phyloP scores from a whole-genome alignment of 64 coral and sea anemone species.

The Stichodactyla helianthus region DNA sequence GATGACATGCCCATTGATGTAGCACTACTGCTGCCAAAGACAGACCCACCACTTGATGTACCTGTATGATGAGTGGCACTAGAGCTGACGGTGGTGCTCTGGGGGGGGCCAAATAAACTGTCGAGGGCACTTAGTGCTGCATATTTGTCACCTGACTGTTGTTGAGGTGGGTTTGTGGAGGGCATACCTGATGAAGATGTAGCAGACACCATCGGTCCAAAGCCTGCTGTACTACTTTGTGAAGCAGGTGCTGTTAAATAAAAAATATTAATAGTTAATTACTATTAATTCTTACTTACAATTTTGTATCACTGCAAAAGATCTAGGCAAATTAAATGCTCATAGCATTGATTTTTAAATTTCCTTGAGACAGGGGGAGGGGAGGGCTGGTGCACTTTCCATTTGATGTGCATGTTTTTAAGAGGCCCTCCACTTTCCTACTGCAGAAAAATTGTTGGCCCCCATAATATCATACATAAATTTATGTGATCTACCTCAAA shows the following conservation, averaged over 20 bases:
- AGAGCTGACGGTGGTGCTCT: constrained; percentile 8
- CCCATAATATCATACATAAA: too few relatives aligned
- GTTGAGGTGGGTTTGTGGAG: neutral
- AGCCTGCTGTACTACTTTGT: constrained; percentile 36
- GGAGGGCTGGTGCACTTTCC: too few relatives aligned
- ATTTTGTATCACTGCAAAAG: too few relatives aligned
- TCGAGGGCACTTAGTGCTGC: constrained; percentile 90
- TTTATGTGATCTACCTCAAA: too few relatives aligned
- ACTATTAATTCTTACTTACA: neutral
- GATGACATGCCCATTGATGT: constrained; percentile 82
- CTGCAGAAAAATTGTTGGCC: too few relatives aligned
- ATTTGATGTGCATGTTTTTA: too few relatives aligned
- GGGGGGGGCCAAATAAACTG: constrained; percentile 63
- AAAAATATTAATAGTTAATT: neutral
- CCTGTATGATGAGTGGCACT: neutral
- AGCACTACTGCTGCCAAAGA: constrained; percentile 57
- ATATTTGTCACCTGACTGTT: constrained; percentile 61
- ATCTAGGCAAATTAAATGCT: too few relatives aligned
- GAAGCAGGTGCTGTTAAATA: neutral
- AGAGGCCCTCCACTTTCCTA: too few relatives aligned
- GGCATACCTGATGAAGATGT: constrained; percentile 31
- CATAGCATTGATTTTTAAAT: too few relatives aligned
- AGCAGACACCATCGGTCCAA: constrained; percentile 89
- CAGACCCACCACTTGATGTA: constrained; percentile 38
- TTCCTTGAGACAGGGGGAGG: too few relatives aligned